Base-by-base conservation (phyloP, 2,113 vertebrate genomes). In the Sylvietta virens region DNA sequence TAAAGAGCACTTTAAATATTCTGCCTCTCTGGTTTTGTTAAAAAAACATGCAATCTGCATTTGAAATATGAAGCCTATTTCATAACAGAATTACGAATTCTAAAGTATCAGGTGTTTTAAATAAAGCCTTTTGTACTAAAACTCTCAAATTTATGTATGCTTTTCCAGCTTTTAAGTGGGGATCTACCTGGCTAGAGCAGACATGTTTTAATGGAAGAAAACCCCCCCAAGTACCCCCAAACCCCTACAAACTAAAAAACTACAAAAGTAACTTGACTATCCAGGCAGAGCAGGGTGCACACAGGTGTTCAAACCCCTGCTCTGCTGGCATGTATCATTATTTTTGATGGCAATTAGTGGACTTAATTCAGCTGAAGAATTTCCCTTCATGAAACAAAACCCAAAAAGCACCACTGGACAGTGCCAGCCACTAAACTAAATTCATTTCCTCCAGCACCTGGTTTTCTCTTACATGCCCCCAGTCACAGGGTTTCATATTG, bases 41-140 rank as follows among this genome's bases (percentile, higher is more conserved):
- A 96, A 95, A 91, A 91, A 83, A 22, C 54, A 62, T 22, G 24
- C 9, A 56, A 84, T 40, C 92, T 94, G 87, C 95, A 96, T 85
- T 87, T 96, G 77, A 96, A 95, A 95, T 87, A 76, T 7, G 91
- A 95, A 90, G 42, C 90, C 74, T 70, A 86, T 83, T 95, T 90
- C 87, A 19, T 77, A 94, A 88, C 39, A 77, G 81, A 89, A 93
- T 90, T 80, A 94, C 22, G 12, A 80, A 93, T 88, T 93, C 85
- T 69, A 24, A 95, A 90, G 21, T n/a, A 79, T 48, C n/a, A 57
- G 56, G 45, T 57, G 54, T 62, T 95, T 94, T 61, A 81, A 79
- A 87, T 66, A 92, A 93, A 92, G 51, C 48, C 35, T 91, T 92
- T 88, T 85, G 48, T 93, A 65, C 69, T 70, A 33, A 92, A 91